Base-by-base conservation (phyloP, 2,888 invertebrate genomes). In the Drosophila falleni region DNA sequence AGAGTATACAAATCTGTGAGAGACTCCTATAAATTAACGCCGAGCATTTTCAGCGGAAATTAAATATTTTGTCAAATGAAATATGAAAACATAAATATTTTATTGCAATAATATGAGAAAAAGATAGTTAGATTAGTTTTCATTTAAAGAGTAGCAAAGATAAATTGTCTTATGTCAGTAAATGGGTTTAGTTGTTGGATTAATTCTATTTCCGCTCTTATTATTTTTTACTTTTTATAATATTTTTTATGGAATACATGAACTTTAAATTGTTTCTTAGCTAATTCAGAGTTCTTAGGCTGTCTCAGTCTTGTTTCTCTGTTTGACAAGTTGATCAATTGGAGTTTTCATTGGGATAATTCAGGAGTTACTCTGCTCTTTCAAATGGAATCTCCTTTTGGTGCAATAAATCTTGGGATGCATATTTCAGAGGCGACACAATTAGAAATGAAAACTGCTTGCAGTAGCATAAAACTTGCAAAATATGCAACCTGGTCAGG, bases 391-490 rank as follows among this genome's bases (percentile, higher is more conserved):
- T 42, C 31, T 33, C n/a, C n/a, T 19, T 11, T 35, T 2, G 51
- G 5, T 10, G 62, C 60, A 23, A 77, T 87, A 83, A 77, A 87
- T 83, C 70, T 60, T 59, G 35, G 41, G 39, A 26, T 58, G 71
- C 74, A 74, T 79, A 53, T 71, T 66, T 74, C 71, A 71, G 41
- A 35, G 56, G 65, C 78, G 70, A 66, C 68, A 71, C 71, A 78
- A 71, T 75, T 86, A 68, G 71, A 78, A 82, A 75, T 66, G 49
- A 66, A 75, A 86, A 73, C 75, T 68, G 75, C 78, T 73, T 74
- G 69, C 54, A 55, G 44, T 61, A 55, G 82, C 71, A 75, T 26
- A 67, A 78, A 79, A 79, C 66, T 49, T 67, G 75, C 69, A 65
- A 54, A 55, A 53, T 63, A 44, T 66, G 65, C 60, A 58, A 46